Percentiles rank a stretch among this genome's conserved stretches.
phyloP scores from a whole-genome alignment of 2,888 invertebrate genomes.

The Trimorus sp. region DNA sequence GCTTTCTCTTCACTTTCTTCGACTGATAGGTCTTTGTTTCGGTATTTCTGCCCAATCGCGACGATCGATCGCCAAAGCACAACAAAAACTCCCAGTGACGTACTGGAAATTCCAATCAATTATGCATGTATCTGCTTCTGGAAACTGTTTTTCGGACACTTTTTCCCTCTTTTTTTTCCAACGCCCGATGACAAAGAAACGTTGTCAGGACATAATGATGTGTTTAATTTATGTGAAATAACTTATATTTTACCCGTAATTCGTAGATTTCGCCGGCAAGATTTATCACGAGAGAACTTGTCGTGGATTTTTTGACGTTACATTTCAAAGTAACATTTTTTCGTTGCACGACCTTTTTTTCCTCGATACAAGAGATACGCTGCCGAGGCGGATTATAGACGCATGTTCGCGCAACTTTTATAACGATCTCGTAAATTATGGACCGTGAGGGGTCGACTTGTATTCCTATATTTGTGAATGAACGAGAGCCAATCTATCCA shows the following conservation, averaged over 20 bases:
- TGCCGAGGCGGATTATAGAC: conserved; percentile 15
- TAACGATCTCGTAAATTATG: conserved; percentile 69
- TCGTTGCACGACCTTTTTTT: no score
- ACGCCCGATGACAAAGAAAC: no score
- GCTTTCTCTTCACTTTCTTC: conserved; percentile 31
- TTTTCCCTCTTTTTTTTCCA: no score
- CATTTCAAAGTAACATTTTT: no score
- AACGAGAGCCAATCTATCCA: conserved; percentile 59
- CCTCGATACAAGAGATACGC: not conserved
- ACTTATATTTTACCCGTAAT: conserved; percentile 53
- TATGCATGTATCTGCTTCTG: conserved; percentile 9
- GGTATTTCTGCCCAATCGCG: conserved; percentile 8
- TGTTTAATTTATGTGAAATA: no score
- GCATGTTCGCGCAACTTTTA: conserved; percentile 40
- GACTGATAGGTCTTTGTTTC: conserved; percentile 22
- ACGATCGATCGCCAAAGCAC: conserved; percentile 1
- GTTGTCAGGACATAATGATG: no score
- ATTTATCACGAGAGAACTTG: no score
- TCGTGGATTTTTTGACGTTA: no score
- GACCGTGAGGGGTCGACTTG: conserved; percentile 36
- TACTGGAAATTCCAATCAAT: conserved; percentile 18
- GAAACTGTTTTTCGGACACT: conserved; percentile 1
- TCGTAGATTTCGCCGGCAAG: not conserved
- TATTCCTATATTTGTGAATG: conserved; percentile 58
- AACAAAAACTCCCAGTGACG: conserved; percentile 17